Evolutionary conservation across 1,140 invertebrate genomes (phyloP), one percentile per base, ranked within the genome.

Genomic region (Aphelinus atriplicis): DNA sequence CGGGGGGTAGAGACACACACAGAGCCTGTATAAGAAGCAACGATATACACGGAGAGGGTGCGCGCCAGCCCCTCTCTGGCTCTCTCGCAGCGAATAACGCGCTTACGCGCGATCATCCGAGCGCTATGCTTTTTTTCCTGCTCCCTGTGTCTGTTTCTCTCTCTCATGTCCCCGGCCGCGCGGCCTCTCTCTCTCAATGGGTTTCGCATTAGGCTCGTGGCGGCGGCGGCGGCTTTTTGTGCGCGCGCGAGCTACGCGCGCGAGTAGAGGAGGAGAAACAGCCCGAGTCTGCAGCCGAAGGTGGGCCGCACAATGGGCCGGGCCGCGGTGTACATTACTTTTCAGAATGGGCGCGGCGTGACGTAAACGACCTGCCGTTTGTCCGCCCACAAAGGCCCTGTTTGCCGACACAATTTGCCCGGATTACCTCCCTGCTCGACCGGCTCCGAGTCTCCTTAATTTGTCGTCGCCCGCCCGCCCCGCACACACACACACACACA

Each of bases 271-370:
- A 65, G 9, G 51, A 42, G 50, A 46, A 56, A 57, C 7, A 51
- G 64, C 69, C 26, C 51, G 74, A 47, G 58, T n/a, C 3, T 43
- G 4, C 9, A 43, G 3, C 9, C 51, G 73, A 62, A 69, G 60
- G 70, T 78, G 78, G 77, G 80, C 76, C 78, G 57, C 7, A 83
- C 81, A 84, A 83, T 80, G 75, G 77, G 48, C 63, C 71, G 71
- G 6, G 5, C 74, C 9, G 78, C 83, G 85, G 87, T 88, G 86
- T 88, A 87, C 84, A 88, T 88, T 88, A 88, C 87, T 86, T 86
- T 87, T 87, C 82, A 86, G 82, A 86, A 87, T 87, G 79, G 83
- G 84, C 86, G 84, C 85, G 83, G 81, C 80, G 84, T 86, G 82
- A 87, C 84, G 86, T 87, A 88, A 87, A 87, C 79, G 80, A 79